Percentiles rank a stretch among this genome's conserved stretches.
These are phyloP conservation scores for Molossus molossus DNA, from an alignment of 2,797 vertebrate genomes.

Conservation along the genomic window DNA sequence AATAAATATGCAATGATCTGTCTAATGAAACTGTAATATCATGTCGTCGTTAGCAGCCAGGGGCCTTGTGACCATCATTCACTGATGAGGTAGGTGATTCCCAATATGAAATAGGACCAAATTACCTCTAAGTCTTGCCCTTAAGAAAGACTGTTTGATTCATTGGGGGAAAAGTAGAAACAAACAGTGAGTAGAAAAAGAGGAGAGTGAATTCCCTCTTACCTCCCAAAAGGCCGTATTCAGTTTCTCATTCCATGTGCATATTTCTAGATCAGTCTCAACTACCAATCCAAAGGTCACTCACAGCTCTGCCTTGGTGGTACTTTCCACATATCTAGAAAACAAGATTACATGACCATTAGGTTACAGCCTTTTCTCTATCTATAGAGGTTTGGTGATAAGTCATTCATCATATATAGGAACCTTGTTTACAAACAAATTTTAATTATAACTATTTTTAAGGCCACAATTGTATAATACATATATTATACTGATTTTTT, in stretches of 20 bases:
- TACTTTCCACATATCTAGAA: conserved; percentile 44
- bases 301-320: not conserved
- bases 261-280: not conserved
- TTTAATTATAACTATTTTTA: conserved; percentile 63
- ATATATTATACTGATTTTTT: conserved; percentile 5
- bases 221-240: not conserved
- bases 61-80: not conserved
- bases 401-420: not conserved
- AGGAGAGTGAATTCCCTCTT: not conserved
- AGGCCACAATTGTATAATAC: not conserved
- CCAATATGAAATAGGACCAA: not conserved
- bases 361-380: not conserved
- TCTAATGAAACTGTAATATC: not conserved
- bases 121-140: not conserved
- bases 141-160: conserved; percentile 20
- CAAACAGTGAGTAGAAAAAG: conserved; percentile 3
- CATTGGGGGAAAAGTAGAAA: not conserved
- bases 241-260: not conserved
- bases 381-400: conserved; percentile 6
- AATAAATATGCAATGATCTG: not conserved
- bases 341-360: not conserved
- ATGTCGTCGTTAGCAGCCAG: not conserved
- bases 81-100: not conserved
- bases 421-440: not conserved
- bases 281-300: conserved; percentile 47